Evolutionary conservation across 2,113 vertebrate species (phyloP), one percentile per base, ranked within the genome.

Genomic region (Austrofundulus limnaeus): DNA sequence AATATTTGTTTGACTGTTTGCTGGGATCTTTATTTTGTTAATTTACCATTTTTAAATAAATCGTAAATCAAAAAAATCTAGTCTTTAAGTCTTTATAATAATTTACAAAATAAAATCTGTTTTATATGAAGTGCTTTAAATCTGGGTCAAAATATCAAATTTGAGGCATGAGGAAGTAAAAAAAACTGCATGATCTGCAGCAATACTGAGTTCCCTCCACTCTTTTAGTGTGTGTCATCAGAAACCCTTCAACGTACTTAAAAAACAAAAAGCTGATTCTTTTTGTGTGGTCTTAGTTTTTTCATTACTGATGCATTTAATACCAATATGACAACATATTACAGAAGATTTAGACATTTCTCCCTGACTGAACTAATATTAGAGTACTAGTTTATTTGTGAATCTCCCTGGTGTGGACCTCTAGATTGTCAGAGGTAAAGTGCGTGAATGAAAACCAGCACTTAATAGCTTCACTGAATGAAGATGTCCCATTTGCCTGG

Each of bases 401-500:
- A 42, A 16, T 37, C 6, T 66, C 25, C 45, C 53, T 28, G 47
- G 23, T 59, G n/a, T 3, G 1, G 41, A 56, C 28, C 28, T 28
- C 45, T 7, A 2, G 46, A 21, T 62, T 58, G 61, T 72, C 61
- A 60, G 11, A 74, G 60, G 78, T 38, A 47, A 49, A 31, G 34
- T 10, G 13, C 61, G 57, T 50, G 65, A 77, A 74, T 39, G 49
- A 72, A 77, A 70, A 71, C 55, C 54, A 25, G 37, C 39, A 38
- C 59, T 19, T 34, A n/a, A n/a, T n/a, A n/a, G n/a, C n/a, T n/a
- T n/a, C n/a, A 58, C 24, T 5, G 10, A 66, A 46, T 43, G 11
- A 23, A 78, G 24, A 77, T 52, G 16, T 53, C 66, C 52, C 72
- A 67, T 17, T 3, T 12, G 70, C 20, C 0, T 20, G 7, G 52